These are phyloP conservation scores for Geopemphigus sp. DNA, from an alignment of 1,140 invertebrate species.

Conservation along the genomic window DNA sequence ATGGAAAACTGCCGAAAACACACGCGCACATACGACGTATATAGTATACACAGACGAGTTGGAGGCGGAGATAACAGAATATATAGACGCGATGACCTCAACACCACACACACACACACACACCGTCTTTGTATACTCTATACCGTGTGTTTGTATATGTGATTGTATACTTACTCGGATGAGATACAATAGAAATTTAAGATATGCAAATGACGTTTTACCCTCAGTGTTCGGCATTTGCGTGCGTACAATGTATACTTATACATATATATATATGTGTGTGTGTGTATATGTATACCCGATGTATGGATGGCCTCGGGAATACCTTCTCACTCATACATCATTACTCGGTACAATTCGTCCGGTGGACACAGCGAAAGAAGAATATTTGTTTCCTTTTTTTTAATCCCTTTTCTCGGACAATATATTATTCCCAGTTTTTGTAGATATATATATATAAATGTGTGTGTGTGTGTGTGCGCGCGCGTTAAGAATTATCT, in stretches of 20 bases:
- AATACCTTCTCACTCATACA: no score
- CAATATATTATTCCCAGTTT: not conserved
- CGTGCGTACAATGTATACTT: no score
- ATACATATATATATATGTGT: no score
- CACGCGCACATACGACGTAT: not conserved
- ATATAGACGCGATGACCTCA: conserved; percentile 37
- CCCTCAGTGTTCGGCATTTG: not conserved
- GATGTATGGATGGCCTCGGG: no score
- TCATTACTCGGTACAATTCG: no score
- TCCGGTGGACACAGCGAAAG: no score
- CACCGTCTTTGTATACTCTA: no score
- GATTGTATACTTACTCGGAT: not conserved
- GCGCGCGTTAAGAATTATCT: no score
- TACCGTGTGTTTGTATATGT: no score
- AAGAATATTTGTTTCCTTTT: no score
- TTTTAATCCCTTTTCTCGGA: not conserved
- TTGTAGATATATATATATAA: not conserved
- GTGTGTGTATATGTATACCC: no score
- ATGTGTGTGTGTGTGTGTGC: not conserved
- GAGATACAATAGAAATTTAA: conserved; percentile 48
- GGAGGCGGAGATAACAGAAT: not conserved
- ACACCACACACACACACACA: not conserved
- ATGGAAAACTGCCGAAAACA: conserved; percentile 46
- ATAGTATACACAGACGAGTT: not conserved
- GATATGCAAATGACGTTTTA: conserved; percentile 48